Percentiles rank a stretch among this genome's conserved stretches.
Conservation (phyloP, 2,113 vertebrate species). For the Nymphicus hollandicus region DNA sequence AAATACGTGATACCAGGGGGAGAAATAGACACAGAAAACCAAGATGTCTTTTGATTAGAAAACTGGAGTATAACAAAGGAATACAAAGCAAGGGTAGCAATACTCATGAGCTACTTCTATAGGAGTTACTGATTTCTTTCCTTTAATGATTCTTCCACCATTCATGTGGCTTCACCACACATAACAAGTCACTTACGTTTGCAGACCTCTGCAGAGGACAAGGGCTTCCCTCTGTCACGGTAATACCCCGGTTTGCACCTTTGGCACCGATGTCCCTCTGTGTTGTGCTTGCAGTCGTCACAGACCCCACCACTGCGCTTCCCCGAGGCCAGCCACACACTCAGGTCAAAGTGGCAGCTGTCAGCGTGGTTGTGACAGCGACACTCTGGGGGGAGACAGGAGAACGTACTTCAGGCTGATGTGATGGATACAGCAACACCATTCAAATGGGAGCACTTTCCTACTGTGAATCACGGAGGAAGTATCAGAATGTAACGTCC, state of each 20-base stretch:
- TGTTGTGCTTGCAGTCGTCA: constrained; percentile 83
- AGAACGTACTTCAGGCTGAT: background rate
- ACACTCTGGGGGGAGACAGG: constrained; percentile 72
- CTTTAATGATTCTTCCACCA: background rate
- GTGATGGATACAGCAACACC: background rate
- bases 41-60: background rate
- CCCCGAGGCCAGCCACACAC: constrained; percentile 78
- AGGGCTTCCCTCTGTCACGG: constrained; percentile 70
- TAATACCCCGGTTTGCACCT: constrained; percentile 81
- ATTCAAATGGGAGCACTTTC: background rate
- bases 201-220: constrained; percentile 78
- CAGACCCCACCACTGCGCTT: constrained; percentile 82
- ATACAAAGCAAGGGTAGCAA: background rate
- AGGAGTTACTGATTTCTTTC: background rate
- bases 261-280: constrained; percentile 82
- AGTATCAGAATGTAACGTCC: background rate
- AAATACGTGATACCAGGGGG: rapidly evolving
- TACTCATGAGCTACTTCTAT: background rate
- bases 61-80: background rate
- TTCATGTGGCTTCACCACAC: background rate
- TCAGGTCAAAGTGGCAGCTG: constrained; percentile 83
- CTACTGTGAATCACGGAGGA: background rate
- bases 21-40: background rate
- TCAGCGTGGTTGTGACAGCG: constrained; percentile 84
- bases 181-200: constrained; percentile 72